These are phyloP conservation scores for Takifugu rubripes DNA, from an alignment of 2,797 vertebrate genomes.

Conservation along the genomic window DNA sequence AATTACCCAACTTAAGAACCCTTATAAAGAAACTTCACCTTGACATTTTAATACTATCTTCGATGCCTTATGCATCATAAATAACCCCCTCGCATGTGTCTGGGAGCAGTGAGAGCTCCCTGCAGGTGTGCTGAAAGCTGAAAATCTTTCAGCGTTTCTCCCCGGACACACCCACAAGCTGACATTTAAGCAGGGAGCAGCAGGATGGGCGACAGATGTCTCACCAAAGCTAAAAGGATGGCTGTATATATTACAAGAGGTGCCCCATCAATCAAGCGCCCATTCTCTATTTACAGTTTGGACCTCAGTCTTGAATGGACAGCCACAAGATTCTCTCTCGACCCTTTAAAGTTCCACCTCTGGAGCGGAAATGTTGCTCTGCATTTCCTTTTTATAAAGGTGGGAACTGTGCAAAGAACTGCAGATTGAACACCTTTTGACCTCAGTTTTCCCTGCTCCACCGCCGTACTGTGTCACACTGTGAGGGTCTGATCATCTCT, in stretches of 20 bases:
- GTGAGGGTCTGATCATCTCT: background rate
- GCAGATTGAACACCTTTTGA: no score
- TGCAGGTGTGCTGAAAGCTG: constrained; percentile 69
- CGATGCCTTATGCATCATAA: no score
- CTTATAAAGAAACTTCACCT: constrained; percentile 5
- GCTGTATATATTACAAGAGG: constrained; percentile 70
- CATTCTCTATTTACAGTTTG: constrained; percentile 61
- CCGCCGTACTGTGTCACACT: no score
- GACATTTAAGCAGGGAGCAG: constrained; percentile 56
- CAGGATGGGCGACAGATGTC: constrained; percentile 62
- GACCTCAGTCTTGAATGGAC: constrained; percentile 32
- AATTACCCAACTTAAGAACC: constrained; percentile 2
- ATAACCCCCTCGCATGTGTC: constrained; percentile 28
- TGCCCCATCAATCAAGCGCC: constrained; percentile 66
- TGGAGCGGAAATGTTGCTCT: no score
- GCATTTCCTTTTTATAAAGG: no score
- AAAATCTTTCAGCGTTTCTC: constrained; percentile 64
- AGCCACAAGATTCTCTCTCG: constrained; percentile 9
- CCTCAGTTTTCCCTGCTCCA: no score
- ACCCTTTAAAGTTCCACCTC: no score
- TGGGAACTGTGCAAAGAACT: no score
- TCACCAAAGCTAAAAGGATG: constrained; percentile 68
- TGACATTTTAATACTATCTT: no score
- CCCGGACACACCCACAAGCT: constrained; percentile 61
- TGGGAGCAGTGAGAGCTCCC: constrained; percentile 38